These are phyloP conservation scores for Motacilla tschutschensis DNA, from an alignment of 2,113 vertebrate species.

Conservation along the genomic window DNA sequence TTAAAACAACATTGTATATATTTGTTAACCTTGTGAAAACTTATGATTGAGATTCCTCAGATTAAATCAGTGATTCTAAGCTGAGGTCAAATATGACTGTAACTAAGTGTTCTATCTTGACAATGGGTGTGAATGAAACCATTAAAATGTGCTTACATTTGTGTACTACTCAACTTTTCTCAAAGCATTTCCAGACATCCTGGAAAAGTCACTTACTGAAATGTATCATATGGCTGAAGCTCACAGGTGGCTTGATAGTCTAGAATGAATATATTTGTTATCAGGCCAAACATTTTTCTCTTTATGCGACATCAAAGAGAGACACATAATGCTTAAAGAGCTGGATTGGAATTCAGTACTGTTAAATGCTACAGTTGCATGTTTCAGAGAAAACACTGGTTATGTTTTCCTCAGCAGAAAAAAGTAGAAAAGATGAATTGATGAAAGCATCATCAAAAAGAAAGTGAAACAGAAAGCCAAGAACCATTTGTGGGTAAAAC, in stretches of 20 bases:
- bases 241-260: not conserved
- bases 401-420: not conserved
- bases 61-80: not conserved
- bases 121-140: not conserved
- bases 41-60: not conserved
- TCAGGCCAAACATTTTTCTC: not conserved
- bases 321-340: not conserved
- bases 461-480: not conserved
- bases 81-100: not conserved
- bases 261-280: not conserved
- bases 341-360: not conserved
- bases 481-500: not conserved
- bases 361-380: not conserved
- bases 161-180: not conserved
- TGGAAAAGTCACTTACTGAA: not conserved
- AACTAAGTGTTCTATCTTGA: not conserved
- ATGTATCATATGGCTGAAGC: not conserved
- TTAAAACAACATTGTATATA: not conserved
- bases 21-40: not conserved
- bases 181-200: not conserved
- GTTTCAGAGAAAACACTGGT: not conserved
- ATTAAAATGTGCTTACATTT: not conserved
- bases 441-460: not conserved
- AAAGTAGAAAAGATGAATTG: not conserved
- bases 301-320: not conserved